Evolutionary conservation across 53 echinoderm and acorn worm genomes (phyloP), one percentile per base, ranked within the genome.

Genomic region (Echinometra lucunter): DNA sequence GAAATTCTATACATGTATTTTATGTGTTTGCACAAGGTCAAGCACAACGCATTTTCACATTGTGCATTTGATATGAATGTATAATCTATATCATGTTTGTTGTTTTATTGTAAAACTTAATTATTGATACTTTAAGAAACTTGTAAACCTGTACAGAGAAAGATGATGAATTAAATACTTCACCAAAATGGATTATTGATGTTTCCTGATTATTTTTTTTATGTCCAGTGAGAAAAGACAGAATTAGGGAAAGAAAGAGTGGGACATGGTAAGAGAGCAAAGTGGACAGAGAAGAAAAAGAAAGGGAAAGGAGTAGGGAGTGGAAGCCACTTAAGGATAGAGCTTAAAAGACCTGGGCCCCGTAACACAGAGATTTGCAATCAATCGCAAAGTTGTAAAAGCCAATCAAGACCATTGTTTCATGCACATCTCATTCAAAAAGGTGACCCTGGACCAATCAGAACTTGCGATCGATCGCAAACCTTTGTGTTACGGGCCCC

Each of bases 141-240:
- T 83, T 94, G 94, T 94, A 83, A 93, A 94, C 94, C 94, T 94
- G 94, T 94, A 94, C 94, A 94, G 85, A 94, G 85, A 94, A 83
- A 94, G 82, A 94, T 63, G 82, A 83, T 63, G 82, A 83, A 94
- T 83, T 94, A 83, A 91, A 94, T 94, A 83, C 94, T 94, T 94
- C 94, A 83, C 94, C 45, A 83, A 94, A 35, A 67, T 66, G 49
- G 30, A 13, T 70, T 66, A 0, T 88, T 53, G 34, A 30, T 49
- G 55, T 55, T 34, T 49, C 17, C 19, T 15, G 16, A 30, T 13
- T 27, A 16, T 53, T 55, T 37, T 88, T 88, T 56, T 0, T 32
- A 34, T 72, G 32, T 72, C 27, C 66, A 66, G 10, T 72, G 72
- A 63, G 9, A 63, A 4, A 63, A 63, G 63, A 63, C 2, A 53